Percentiles rank a stretch among this genome's conserved stretches.
Conservation (phyloP, 2,888 invertebrate genomes). For the Lobophora halterata region DNA sequence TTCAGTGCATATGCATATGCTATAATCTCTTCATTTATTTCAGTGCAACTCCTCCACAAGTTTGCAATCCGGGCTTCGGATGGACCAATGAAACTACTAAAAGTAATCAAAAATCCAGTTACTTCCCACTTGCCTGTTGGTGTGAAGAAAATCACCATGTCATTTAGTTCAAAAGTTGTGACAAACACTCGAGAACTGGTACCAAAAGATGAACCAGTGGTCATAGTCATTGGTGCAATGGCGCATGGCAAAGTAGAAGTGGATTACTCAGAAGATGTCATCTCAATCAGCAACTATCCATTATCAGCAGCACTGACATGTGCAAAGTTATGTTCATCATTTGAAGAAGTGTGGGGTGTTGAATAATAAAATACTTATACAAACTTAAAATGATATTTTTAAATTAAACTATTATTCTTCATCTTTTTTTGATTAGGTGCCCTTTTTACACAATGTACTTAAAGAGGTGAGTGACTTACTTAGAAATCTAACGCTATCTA, state of each 20-base stretch:
- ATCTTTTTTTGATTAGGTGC: too few relatives aligned
- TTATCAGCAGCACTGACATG: conserved; percentile 98
- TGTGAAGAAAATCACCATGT: conserved; percentile 93
- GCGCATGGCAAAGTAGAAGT: conserved; percentile 95
- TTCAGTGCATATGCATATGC: too few relatives aligned
- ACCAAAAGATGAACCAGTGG: conserved; percentile 90
- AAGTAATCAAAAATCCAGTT: conserved; percentile 98
- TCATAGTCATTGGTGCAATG: conserved; percentile 97
- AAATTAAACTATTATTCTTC: too few relatives aligned
- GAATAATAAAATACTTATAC: conserved; percentile 57
- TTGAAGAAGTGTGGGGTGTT: conserved; percentile 96
- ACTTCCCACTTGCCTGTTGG: conserved; percentile 97
- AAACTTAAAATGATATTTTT: too few relatives aligned
- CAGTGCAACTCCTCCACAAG: conserved; percentile 98
- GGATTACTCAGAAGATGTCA: conserved; percentile 94
- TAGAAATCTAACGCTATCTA: too few relatives aligned
- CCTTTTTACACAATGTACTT: not conserved
- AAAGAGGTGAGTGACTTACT: not conserved
- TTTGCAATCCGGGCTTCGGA: conserved; percentile 95
- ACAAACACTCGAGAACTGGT: conserved; percentile 88
- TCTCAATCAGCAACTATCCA: conserved; percentile 98
- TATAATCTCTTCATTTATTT: conserved; percentile 10
- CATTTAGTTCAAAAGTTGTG: conserved; percentile 89
- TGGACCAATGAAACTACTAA: conserved; percentile 92
- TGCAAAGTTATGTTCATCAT: conserved; percentile 95